phyloP scores from a whole-genome alignment of 2,113 vertebrate genomes.

The Oreotrochilus melanogaster region DNA sequence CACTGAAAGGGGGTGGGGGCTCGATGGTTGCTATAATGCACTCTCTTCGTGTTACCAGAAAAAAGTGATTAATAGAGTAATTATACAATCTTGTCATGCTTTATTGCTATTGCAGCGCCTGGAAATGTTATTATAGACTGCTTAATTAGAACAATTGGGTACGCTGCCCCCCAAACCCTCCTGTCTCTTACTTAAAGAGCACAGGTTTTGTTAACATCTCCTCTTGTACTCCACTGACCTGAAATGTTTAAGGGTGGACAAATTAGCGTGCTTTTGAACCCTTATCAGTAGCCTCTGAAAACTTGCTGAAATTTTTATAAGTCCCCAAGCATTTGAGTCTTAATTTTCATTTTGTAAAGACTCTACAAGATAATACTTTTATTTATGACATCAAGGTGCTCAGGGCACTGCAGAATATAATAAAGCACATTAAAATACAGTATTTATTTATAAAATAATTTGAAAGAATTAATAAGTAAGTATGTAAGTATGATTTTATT shows the following conservation, averaged over 20 bases:
- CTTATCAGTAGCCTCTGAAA: background rate
- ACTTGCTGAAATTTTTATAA: slow-evolving; percentile 6
- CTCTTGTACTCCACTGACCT: background rate
- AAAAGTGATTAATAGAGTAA: background rate
- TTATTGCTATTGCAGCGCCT: background rate
- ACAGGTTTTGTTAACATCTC: slow-evolving; percentile 8
- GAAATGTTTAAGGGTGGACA: background rate
- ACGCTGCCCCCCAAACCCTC: background rate
- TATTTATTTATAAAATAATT: slow-evolving; percentile 40
- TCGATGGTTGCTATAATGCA: background rate
- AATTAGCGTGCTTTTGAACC: background rate
- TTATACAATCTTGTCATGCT: background rate
- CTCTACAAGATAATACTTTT: slow-evolving; percentile 2
- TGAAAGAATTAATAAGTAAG: background rate
- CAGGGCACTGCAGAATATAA: slow-evolving; percentile 25
- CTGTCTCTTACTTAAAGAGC: background rate
- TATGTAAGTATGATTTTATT: background rate
- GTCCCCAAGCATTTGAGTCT: slow-evolving; percentile 31
- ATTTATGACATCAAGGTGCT: slow-evolving; percentile 52
- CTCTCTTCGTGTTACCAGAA: background rate
- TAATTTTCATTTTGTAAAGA: slow-evolving; percentile 35
- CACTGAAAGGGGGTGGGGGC: background rate
- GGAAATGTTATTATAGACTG: background rate
- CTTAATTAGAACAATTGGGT: background rate
- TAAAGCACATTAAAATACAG: slow-evolving; percentile 30